Percentiles rank a stretch among this genome's conserved stretches.
Evolutionary conservation across 2,888 invertebrate species (phyloP).

Genomic region (Synergus gifuensis): DNA sequence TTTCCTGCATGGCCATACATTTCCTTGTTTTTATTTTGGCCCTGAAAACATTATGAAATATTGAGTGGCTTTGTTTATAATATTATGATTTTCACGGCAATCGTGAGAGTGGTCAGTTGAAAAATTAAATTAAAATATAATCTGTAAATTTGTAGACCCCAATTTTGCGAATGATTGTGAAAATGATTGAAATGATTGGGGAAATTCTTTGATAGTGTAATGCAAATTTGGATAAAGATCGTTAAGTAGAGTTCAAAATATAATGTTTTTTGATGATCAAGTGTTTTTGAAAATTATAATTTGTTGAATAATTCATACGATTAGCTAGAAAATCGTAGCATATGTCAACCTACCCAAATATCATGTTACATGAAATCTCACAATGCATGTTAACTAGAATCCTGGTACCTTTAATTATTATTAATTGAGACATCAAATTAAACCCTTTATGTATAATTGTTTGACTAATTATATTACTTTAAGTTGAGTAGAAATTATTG

Average conservation of each 20-base stretch:
- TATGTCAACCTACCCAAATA: background rate
- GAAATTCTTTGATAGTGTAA: background rate
- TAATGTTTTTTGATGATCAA: background rate
- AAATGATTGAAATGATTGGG: background rate
- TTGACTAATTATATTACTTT: no score
- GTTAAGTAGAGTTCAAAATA: background rate
- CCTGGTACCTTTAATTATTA: background rate
- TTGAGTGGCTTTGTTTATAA: constrained; percentile 6
- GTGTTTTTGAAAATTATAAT: background rate
- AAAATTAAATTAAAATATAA: background rate
- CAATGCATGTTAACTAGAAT: no score
- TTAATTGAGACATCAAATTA: background rate
- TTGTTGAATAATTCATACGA: background rate
- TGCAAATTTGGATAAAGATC: background rate
- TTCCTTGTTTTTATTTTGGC: background rate
- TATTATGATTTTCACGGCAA: background rate
- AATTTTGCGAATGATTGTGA: background rate
- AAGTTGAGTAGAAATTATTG: no score
- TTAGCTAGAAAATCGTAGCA: constrained; percentile 3
- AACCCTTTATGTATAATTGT: background rate
- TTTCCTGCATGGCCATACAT: background rate
- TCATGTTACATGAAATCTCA: no score
- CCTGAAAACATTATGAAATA: background rate
- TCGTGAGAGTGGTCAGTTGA: background rate
- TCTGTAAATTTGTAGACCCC: background rate